Base-by-base conservation (phyloP, 2,888 invertebrate species). In the Leucophenga maculata region DNA sequence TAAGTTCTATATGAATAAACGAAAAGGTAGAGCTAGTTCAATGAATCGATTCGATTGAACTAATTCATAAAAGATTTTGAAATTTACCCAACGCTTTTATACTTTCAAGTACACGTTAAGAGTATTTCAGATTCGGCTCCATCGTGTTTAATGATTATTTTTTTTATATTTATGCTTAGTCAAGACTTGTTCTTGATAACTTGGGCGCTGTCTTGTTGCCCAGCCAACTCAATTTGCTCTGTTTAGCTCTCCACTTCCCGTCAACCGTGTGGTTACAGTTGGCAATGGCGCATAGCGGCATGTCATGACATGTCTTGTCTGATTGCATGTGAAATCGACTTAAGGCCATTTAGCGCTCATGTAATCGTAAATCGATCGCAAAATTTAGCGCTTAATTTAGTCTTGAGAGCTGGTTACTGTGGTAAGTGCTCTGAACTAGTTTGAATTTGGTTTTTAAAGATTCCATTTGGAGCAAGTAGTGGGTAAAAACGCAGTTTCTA, bases 341-440 rank as follows among this genome's bases (percentile, higher is more conserved):
- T 57, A 57, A 57, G 57, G 57, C 57, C 57, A 57, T 57, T 57
- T 57, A 57, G 57, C 57, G 57, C 57, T 57, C 57, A 57, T 57
- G 57, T 57, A 57, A 57, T 57, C 57, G 57, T 31, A 57, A 57
- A 26, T 26, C 31, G n/a, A 13, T 26, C 8, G 14, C n/a, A 26
- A 57, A 26, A 26, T 57, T 57, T 22, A 57, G n/a, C 57, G 57
- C 57, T 57, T 57, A 57, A 57, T 57, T 57, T 26, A 57, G 26
- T 57, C 57, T 57, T 57, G 22, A n/a, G 16, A 11, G 50, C 1
- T 18, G 31, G 31, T 26, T 39, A 11, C n/a, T 57, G 26, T 14
- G n/a, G 50, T 18, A 50, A 50, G 13, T 57, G 31, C 11, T 57
- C 54, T 54, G 22, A 57, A 57, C 57, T 57, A 57, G 57, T 57